Conservation (phyloP, 2,113 vertebrate genomes). For the Catharus minimus region DNA sequence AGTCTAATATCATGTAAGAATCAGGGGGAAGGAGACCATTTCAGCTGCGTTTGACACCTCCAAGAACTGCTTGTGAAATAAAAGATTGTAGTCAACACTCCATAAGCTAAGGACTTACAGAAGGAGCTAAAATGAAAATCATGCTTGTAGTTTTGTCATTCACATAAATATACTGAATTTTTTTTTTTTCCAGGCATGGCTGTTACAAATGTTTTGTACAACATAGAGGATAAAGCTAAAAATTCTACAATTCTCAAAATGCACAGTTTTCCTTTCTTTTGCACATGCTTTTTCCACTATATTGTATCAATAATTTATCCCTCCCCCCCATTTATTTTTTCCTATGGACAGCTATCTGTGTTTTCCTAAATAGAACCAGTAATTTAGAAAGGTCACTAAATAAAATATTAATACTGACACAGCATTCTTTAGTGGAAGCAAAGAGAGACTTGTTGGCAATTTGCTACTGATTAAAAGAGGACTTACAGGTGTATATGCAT, state of each 20-base stretch:
- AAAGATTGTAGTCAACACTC: background rate
- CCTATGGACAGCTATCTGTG: background rate
- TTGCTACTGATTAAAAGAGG: background rate
- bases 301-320: background rate
- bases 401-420: background rate
- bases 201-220: background rate
- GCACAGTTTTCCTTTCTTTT: rapidly evolving
- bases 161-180: background rate
- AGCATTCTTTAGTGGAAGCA: background rate
- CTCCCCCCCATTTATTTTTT: too few species aligned
- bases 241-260: background rate
- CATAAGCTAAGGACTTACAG: background rate
- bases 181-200: background rate
- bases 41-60: background rate
- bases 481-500: background rate
- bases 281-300: background rate
- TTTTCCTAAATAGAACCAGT: background rate
- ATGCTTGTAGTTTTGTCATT: background rate
- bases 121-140: background rate
- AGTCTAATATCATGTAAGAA: background rate
- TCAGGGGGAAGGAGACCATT: background rate
- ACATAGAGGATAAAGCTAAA: background rate
- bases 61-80: background rate
- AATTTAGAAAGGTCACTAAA: background rate
- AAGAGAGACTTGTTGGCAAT: background rate